Evolutionary conservation across 2,113 vertebrate genomes (phyloP), one percentile per base, ranked within the genome.

Genomic region (Ceuthmochares aereus): DNA sequence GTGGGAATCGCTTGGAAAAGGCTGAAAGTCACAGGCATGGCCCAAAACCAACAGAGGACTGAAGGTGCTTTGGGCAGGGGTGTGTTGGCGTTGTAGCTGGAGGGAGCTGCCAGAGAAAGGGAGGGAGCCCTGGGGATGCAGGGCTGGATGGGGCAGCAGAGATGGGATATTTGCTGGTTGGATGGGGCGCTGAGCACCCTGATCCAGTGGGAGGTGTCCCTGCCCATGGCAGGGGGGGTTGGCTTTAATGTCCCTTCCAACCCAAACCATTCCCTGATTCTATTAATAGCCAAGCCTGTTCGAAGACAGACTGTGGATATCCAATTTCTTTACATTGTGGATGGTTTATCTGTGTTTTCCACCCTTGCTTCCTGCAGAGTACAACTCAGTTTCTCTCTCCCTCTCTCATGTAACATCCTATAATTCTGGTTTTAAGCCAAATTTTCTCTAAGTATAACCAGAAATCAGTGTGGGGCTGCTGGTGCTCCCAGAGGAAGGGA

Each of bases 71-170:
- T 64, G 25, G 42, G 47, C 16, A 11, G 55, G 45, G 45, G 43
- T 12, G 12, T 32, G 2, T 15, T 4, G 55, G 56, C 37, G 27
- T 14, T 1, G 4, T 9, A 26, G 82, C 14, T 2, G 0, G 23
- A 8, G 30, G 20, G 16, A 47, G 4, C 14, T 76, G 27, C 40
- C 47, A 8, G 2, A 23, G 37, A 15, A 11, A 32, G 15, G 62
- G 23, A 59, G 18, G 47, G 64, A 45, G 59, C 51, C 15, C 30
- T 42, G 42, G 34, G 70, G n/a, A 62, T 18, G 5, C 9, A 3
- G 66, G 55, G 37, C 6, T 2, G 40, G 42, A n/a, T 0, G 2
- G 26, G 54, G 20, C 0, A 0, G 32, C 5, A 32, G 68, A 22
- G 43, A 37, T 42, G 14, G 26, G 25, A 51, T 10, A 18, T 47